phyloP scores from a whole-genome alignment of 2,113 vertebrate genomes.

The Amazona guildingii region DNA sequence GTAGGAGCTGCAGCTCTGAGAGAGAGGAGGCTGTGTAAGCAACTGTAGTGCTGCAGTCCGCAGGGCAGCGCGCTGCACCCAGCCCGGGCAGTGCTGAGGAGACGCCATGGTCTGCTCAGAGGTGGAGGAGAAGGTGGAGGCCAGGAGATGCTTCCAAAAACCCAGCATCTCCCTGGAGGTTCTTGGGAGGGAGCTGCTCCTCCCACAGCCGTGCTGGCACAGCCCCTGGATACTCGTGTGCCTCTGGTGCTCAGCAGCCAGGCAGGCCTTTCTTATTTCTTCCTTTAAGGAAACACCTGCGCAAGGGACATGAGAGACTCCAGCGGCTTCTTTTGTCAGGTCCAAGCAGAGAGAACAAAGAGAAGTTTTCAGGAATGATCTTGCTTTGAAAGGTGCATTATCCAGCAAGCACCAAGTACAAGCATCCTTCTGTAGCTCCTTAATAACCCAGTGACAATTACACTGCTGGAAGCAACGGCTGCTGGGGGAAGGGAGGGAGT shows the following conservation, averaged over 20 bases:
- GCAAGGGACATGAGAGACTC: neutral
- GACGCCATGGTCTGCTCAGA: neutral
- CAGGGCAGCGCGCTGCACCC: neutral
- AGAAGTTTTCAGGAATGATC: neutral
- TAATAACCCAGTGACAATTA: neutral
- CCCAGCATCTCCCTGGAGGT: neutral
- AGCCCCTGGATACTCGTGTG: neutral
- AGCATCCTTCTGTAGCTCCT: neutral
- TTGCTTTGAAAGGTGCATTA: neutral
- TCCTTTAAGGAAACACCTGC: neutral
- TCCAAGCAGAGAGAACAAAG: neutral
- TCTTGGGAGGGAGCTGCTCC: neutral
- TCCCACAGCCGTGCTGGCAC: rapidly evolving
- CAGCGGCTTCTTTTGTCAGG: neutral
- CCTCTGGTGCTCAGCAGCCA: neutral
- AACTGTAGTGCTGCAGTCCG: rapidly evolving
- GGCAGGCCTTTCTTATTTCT: neutral
- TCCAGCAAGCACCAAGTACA: neutral
- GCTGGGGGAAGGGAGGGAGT: neutral
- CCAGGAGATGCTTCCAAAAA: neutral
- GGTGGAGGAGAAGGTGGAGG: neutral
- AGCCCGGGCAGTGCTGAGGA: rapidly evolving
- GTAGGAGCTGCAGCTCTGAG: neutral
- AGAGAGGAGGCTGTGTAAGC: neutral
- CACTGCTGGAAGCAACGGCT: neutral